Base-by-base conservation (phyloP, 2,113 vertebrate genomes). In the Saccopteryx leptura region DNA sequence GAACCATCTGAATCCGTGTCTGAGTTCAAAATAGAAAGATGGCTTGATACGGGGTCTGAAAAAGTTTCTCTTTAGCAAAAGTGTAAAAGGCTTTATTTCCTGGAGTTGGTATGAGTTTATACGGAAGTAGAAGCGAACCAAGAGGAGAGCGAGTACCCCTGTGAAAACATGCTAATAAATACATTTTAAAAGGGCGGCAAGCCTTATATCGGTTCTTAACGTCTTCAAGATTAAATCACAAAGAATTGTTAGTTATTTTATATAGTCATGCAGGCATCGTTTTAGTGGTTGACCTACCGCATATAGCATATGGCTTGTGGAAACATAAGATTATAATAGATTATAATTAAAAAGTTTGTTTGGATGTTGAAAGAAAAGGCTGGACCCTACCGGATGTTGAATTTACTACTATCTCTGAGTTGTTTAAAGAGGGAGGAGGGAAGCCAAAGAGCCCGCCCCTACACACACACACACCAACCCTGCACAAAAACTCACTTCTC, bases 11-110 rank as follows among this genome's bases (percentile, higher is more conserved):
- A 92, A 79, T 28, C 13, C 3, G 26, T 39, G 28, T 82, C 72
- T 80, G 71, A 63, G 48, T 31, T 95, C 82, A 84, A 85, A 72
- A 56, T 21, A 56, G 39, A 66, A 94, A 84, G 69, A 90, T 23
- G 33, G 19, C 26, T 33, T 71, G 31, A 24, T 48, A 61, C 76
- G 56, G 5, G 10, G 1, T 50, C 66, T 61, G 65, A 28, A 71
- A 11, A 93, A n/a, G 60, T 82, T 88, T 88, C 60, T 79, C 60
- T 65, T 89, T 56, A 39, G 26, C 54, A 48, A 56, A 91, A 68
- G 12, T 28, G 10, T 52, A 31, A 31, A 54, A 86, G 56, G 15
- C 28, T 95, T 84, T 56, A 19, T 72, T 85, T 90, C 72, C 60
- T 28, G 54, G 69, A 76, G 19, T 33, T 21, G 33, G 3, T 39